A percentile compares a stretch with the other conserved stretches of the same genome.
phyloP scores from a whole-genome alignment of 2,797 vertebrate genomes.

The Thripadectes ignobilis region DNA sequence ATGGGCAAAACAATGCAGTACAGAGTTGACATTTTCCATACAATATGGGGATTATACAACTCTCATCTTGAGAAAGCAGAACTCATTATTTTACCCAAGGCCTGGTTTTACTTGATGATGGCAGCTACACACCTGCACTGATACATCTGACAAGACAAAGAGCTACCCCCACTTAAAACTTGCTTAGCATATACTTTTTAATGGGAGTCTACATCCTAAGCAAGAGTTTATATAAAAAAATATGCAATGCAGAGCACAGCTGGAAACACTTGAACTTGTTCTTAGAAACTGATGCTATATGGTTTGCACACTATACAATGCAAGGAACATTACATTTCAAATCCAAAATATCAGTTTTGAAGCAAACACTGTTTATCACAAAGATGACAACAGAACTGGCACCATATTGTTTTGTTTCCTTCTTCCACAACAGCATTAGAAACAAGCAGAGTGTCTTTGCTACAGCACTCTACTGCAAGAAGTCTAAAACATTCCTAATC shows the following conservation, averaged over 20 bases:
- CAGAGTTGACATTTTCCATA: not conserved
- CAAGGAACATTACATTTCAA: not conserved
- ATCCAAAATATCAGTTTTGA: not conserved
- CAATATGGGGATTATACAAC: not conserved
- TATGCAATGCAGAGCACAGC: not conserved
- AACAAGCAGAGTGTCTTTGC: not conserved
- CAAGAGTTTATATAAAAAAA: not conserved
- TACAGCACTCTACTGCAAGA: not conserved
- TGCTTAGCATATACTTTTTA: not conserved
- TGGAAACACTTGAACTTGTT: not conserved
- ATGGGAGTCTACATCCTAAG: not conserved
- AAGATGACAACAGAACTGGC: not conserved
- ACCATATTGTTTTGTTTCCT: not conserved
- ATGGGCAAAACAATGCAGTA: not conserved
- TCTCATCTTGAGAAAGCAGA: not conserved
- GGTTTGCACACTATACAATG: not conserved
- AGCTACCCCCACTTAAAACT: not conserved
- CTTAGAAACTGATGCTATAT: not conserved
- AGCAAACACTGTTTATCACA: not conserved
- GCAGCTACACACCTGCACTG: not conserved
- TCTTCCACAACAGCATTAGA: not conserved
- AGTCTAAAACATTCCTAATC: not conserved
- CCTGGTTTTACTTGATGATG: not conserved
- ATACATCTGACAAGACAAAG: not conserved
- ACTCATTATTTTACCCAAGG: not conserved